These are phyloP conservation scores for Arbacia lixula DNA, from an alignment of 53 echinoderm and acorn worm species.

Conservation along the genomic window DNA sequence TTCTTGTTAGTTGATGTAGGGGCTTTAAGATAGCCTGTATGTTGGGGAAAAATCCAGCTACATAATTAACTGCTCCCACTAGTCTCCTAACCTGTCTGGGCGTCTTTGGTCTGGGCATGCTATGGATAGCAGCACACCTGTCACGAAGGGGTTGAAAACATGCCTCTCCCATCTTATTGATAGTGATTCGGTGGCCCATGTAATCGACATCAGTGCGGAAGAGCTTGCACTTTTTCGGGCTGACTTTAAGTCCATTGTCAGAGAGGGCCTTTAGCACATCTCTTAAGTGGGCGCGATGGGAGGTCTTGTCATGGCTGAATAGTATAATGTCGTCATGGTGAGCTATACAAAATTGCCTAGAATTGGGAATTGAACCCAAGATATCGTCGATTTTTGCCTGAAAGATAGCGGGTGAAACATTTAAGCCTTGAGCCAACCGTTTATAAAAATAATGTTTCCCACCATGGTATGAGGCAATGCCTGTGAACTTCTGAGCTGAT, in stretches of 20 bases:
- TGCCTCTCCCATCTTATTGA: slow-evolving; percentile 5
- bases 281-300: slow-evolving; percentile 34
- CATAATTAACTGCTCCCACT: no score
- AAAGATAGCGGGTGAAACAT: slow-evolving; percentile 52
- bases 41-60: no score
- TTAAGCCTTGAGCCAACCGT: slow-evolving; percentile 52
- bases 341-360: slow-evolving; percentile 44
- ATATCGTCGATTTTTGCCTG: slow-evolving; percentile 59
- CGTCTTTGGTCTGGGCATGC: no score
- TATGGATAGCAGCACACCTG: no score
- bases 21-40: no score
- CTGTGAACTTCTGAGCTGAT: slow-evolving; percentile 58
- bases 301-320: slow-evolving; percentile 36
- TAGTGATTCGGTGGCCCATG: slow-evolving; percentile 42
- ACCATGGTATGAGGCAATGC: slow-evolving; percentile 67
- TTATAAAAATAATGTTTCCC: slow-evolving; percentile 65
- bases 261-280: background rate
- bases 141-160: slow-evolving; percentile 34
- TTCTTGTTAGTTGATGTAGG: no score
- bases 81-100: no score
- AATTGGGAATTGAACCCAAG: slow-evolving; percentile 47
- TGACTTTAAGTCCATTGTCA: slow-evolving; percentile 2
- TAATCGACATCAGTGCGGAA: slow-evolving; percentile 26
- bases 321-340: slow-evolving; percentile 62
- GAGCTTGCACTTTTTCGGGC: slow-evolving; percentile 44